phyloP scores from a whole-genome alignment of 2,888 invertebrate genomes.

The Agrenia bidenticulata region DNA sequence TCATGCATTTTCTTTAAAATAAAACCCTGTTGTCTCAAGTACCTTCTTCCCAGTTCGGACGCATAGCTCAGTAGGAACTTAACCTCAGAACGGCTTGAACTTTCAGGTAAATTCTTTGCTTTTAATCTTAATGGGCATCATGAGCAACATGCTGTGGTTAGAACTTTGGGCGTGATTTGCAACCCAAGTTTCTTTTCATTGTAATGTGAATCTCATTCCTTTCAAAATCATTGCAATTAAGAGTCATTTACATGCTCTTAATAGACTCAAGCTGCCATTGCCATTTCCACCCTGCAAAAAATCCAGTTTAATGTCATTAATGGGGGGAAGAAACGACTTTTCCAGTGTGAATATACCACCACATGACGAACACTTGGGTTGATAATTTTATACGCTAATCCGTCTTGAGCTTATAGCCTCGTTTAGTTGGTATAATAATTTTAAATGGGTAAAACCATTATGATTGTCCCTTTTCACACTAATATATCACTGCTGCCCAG shows the following conservation, averaged over 20 bases:
- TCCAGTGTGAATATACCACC: constrained; percentile 37
- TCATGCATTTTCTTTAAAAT: too few relatives aligned
- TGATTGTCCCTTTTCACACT: constrained; percentile 9
- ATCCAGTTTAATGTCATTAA: constrained; percentile 23
- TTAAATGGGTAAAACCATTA: constrained; percentile 12
- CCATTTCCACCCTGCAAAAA: constrained; percentile 14
- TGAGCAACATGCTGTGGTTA: constrained; percentile 11
- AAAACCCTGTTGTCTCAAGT: too few relatives aligned
- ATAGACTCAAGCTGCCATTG: constrained; percentile 26
- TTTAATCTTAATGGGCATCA: constrained; percentile 22
- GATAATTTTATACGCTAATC: neutral
- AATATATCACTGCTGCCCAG: constrained; percentile 8
- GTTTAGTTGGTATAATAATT: constrained; percentile 11
- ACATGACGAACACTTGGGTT: constrained; percentile 9
- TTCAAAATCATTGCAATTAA: constrained; percentile 30
- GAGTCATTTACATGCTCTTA: constrained; percentile 37
- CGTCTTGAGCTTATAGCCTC: neutral
- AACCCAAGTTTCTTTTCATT: constrained; percentile 20
- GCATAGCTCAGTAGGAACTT: too few relatives aligned
- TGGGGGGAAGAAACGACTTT: constrained; percentile 13
- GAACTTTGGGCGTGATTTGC: constrained; percentile 27
- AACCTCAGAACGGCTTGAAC: neutral
- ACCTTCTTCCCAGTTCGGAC: too few relatives aligned
- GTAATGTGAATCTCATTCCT: constrained; percentile 27
- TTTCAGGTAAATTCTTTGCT: constrained; percentile 5